Evolutionary conservation across 64 coral and sea anemone genomes (phyloP).

Genomic region (Pocillopora verrucosa): DNA sequence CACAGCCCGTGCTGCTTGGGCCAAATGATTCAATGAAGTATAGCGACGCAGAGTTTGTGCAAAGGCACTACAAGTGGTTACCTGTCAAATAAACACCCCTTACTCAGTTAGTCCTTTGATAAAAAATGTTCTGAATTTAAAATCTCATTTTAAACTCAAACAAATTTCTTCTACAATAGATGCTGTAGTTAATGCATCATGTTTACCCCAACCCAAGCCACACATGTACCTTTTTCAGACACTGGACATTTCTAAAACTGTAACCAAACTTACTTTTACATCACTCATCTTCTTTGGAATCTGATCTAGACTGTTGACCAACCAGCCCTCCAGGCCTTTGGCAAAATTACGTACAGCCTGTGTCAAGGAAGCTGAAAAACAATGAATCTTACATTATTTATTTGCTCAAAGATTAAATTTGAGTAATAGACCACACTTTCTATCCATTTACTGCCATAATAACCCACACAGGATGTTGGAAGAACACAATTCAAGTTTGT

Average conservation of each 20-base stretch:
- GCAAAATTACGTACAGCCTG: constrained; percentile 99
- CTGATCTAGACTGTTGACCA: constrained; percentile 72
- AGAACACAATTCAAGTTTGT: no score
- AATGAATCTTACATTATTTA: no score
- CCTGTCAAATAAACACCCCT: constrained; percentile 20
- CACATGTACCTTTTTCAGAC: no score
- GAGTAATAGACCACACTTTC: no score
- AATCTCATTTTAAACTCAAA: no score
- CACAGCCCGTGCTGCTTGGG: constrained; percentile 94
- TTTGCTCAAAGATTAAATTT: no score
- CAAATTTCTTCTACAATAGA: no score
- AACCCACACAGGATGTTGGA: no score
- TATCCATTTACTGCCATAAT: no score
- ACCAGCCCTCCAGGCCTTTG: constrained; percentile 89
- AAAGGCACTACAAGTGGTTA: constrained; percentile 94
- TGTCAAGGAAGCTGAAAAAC: constrained; percentile 82
- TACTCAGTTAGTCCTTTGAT: not conserved
- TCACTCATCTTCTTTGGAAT: constrained; percentile 97
- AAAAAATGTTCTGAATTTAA: not conserved
- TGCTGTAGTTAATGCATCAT: no score
- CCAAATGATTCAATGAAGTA: constrained; percentile 96
- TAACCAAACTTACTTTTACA: constrained; percentile 62
- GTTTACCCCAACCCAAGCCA: no score
- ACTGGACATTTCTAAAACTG: not conserved
- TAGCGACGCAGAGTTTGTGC: constrained; percentile 96